phyloP scores from a whole-genome alignment of 2,113 vertebrate genomes.

The Plecotus auritus region DNA sequence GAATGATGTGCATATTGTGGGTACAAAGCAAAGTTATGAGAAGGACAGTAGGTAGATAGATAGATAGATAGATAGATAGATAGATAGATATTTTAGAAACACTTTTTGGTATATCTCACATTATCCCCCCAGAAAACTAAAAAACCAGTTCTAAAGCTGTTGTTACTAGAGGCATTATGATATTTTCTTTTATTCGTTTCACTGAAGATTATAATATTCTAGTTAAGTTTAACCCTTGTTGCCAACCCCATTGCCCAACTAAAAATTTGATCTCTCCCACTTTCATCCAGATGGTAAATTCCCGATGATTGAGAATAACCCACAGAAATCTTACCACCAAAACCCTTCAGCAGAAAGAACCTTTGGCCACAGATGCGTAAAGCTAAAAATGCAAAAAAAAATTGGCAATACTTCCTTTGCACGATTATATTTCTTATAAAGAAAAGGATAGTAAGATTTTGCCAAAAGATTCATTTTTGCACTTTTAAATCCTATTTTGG shows the following conservation, averaged over 20 bases:
- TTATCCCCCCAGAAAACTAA: neutral
- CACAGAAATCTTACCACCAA: neutral
- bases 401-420: neutral
- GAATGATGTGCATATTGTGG: neutral
- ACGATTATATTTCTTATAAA: neutral
- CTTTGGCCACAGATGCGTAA: neutral
- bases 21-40: neutral
- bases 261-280: neutral
- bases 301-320: neutral
- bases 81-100: neutral
- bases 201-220: neutral
- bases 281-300: neutral
- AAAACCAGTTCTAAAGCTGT: neutral
- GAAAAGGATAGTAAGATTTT: neutral
- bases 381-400: neutral
- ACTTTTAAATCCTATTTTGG: neutral
- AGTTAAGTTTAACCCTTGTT: neutral
- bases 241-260: neutral
- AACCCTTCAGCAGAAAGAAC: neutral
- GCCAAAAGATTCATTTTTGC: neutral
- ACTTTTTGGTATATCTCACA: neutral
- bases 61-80: neutral
- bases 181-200: neutral
- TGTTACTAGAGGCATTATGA: neutral
- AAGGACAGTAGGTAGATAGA: neutral